Evolutionary conservation across 1,140 invertebrate genomes (phyloP).

Genomic region (Thereuonema tuberculata): DNA sequence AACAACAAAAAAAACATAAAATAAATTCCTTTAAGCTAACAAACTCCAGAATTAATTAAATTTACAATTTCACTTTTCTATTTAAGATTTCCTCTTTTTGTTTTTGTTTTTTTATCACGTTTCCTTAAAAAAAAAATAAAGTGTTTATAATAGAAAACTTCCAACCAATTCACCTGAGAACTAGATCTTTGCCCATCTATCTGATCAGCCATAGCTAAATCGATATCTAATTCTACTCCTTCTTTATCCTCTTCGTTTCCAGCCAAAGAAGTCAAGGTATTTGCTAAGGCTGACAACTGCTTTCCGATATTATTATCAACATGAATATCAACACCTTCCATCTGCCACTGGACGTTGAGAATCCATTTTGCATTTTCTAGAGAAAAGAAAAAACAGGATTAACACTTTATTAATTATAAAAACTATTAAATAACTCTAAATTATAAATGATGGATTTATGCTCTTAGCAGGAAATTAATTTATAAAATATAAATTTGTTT

Average conservation of each 20-base stretch:
- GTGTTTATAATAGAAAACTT: too few relatives aligned
- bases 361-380: conserved; percentile 95
- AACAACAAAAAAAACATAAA: too few relatives aligned
- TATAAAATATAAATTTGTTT: neutral
- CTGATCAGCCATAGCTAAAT: neutral
- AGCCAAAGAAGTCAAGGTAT: conserved; percentile 87
- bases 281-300: conserved; percentile 78
- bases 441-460: conserved; percentile 1
- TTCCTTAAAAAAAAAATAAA: too few relatives aligned
- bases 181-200: neutral
- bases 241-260: conserved; percentile 50
- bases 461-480: neutral
- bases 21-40: too few relatives aligned
- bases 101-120: too few relatives aligned
- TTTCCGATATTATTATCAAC: conserved; percentile 92
- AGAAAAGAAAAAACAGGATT: neutral
- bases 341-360: conserved; percentile 94
- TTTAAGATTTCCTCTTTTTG: too few relatives aligned
- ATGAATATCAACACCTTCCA: conserved; percentile 97
- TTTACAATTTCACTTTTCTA: too few relatives aligned
- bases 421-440: conserved; percentile 7
- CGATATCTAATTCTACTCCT: neutral
- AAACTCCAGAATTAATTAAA: too few relatives aligned
- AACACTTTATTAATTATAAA: conserved; percentile 2
- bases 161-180: conserved; percentile 1